Evolutionary conservation across 2,797 vertebrate genomes (phyloP), one percentile per base, ranked within the genome.

Genomic region (Macrochelys suwanniensis): DNA sequence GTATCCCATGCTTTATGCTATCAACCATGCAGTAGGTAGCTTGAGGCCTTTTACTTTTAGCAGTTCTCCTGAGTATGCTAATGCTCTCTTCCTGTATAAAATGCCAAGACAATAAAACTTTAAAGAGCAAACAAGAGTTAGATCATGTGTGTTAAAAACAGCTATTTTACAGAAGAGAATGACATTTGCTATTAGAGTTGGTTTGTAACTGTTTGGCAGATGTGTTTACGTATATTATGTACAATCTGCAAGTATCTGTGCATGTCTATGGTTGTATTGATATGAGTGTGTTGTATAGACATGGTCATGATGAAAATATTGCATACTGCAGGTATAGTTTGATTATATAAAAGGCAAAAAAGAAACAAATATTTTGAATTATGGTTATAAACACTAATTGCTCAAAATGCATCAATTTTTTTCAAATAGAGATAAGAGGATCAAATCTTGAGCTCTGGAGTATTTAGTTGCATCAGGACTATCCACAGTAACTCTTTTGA

Each of bases 1-100:
- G 97, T 97, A 97, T 98, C 97, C 97, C 96, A 94, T 97, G 98
- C 98, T 99, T 98, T 98, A 98, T 98, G 98, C 98, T 98, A 96
- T 98, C 98, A 98, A 98, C 98, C 98, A 98, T 98, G 98, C 98
- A 95, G 85, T 98, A 95, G 97, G 98, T 97, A 97, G 98, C 98
- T 98, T 89, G 97, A 97, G 98, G 98, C 98, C 97, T 98, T 98
- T 98, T 97, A 96, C 98, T 98, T 98, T 97, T 96, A 98, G 97
- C 94, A 87, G 96, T 98, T 97, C 98, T 98, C 97, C 88, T 97
- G 97, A 98, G 98, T 98, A 97, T 98, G 97, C 96, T 98, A 97
- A 98, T 98, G 97, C 92, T 97, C 91, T 95, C 97, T 98, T 98
- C 97, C 97, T 98, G 97, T 98, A 96, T 97, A 98, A 98, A 98